phyloP scores from a whole-genome alignment of 2,113 vertebrate genomes.

The Platichthys flesus region DNA sequence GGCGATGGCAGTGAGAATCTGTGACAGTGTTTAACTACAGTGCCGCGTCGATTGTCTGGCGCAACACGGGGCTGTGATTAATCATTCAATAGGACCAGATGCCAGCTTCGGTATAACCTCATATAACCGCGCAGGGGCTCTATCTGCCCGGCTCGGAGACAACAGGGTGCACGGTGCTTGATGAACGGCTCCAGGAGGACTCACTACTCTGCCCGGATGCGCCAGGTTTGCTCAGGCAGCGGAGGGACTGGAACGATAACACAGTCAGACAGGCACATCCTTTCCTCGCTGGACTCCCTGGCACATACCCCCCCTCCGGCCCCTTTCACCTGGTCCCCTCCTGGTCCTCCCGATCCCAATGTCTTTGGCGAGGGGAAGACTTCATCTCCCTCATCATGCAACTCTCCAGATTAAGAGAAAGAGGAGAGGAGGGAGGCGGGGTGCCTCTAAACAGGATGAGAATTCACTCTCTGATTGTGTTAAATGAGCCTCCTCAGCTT shows the following conservation, averaged over 20 bases:
- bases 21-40: constrained; percentile 57
- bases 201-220: constrained; percentile 40
- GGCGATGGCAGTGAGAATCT: constrained; percentile 57
- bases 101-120: constrained; percentile 24
- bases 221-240: constrained; percentile 53
- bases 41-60: constrained; percentile 42
- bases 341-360: constrained; percentile 9
- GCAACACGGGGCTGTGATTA: constrained; percentile 25
- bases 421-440: background rate
- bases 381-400: constrained; percentile 23
- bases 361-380: constrained; percentile 30
- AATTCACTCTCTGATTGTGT: constrained; percentile 56
- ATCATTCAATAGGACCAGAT: constrained; percentile 47
- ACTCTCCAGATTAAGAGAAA: background rate
- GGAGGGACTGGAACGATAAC: constrained; percentile 43
- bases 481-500: constrained; percentile 66
- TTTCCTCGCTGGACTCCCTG: background rate
- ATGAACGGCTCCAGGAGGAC: constrained; percentile 48
- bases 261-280: constrained; percentile 44
- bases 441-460: constrained; percentile 30
- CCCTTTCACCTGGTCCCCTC: background rate
- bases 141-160: constrained; percentile 1
- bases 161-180: constrained; percentile 23
- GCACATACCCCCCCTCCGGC: background rate
- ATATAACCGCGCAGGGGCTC: background rate